These are phyloP conservation scores for Microctenopoma steveboyesi DNA, from an alignment of 2,797 vertebrate genomes.

Conservation along the genomic window DNA sequence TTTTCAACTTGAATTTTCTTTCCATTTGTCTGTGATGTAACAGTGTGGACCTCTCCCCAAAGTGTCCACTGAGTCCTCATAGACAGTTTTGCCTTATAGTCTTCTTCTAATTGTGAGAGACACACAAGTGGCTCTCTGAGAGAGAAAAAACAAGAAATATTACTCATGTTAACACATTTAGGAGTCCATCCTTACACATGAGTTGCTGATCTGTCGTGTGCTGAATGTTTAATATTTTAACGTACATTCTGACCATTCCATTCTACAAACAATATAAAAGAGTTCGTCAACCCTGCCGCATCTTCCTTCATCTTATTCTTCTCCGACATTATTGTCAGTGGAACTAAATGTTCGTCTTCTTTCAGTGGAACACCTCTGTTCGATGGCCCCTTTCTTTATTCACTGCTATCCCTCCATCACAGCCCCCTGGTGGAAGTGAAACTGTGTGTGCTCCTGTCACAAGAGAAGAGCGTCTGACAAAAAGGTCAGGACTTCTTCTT, in stretches of 20 bases:
- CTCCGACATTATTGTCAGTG: conserved; percentile 37
- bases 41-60: conserved; percentile 17
- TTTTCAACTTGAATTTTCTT: conserved; percentile 59
- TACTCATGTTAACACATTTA: neutral
- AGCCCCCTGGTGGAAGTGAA: conserved; percentile 45
- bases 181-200: conserved; percentile 4
- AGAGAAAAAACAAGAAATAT: too few species aligned
- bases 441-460: conserved; percentile 53
- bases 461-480: conserved; percentile 48
- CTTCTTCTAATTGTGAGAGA: conserved; percentile 18
- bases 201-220: conserved; percentile 16
- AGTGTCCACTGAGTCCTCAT: conserved; percentile 30
- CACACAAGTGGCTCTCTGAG: too few species aligned
- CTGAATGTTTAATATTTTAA: conserved; percentile 34
- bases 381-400: conserved; percentile 20
- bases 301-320: conserved; percentile 31
- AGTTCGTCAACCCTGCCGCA: conserved; percentile 19
- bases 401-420: conserved; percentile 36
- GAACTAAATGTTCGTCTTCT: conserved; percentile 25
- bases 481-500: conserved; percentile 59
- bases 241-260: neutral
- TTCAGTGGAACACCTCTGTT: conserved; percentile 5
- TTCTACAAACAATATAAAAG: conserved; percentile 10
- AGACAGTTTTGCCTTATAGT: conserved; percentile 49
- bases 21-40: conserved; percentile 39